Percentiles rank a stretch among this genome's conserved stretches.
These are phyloP conservation scores for Nomada goodeniana DNA, from an alignment of 2,888 invertebrate species.

Conservation along the genomic window DNA sequence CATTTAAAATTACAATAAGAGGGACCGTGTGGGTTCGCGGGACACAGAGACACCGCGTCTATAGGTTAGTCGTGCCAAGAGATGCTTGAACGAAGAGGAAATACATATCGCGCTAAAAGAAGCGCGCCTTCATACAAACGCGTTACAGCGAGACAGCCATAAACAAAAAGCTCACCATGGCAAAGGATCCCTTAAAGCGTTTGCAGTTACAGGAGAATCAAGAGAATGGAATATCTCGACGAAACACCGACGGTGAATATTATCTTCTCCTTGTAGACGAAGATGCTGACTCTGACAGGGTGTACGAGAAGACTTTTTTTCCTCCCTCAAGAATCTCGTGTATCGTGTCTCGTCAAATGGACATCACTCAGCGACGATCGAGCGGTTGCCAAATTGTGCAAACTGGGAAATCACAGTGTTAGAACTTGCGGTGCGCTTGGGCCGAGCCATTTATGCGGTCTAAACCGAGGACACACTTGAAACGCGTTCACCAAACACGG, in stretches of 20 bases:
- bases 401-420: constrained; percentile 44
- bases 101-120: constrained; percentile 21
- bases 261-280: constrained; percentile 12
- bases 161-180: constrained; percentile 66
- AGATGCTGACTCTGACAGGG: constrained; percentile 49
- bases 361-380: constrained; percentile 48
- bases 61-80: constrained; percentile 55
- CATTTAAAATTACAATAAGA: constrained; percentile 53
- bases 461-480: constrained; percentile 61
- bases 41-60: constrained; percentile 20
- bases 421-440: constrained; percentile 75
- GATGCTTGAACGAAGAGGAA: constrained; percentile 5
- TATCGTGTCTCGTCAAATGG: constrained; percentile 52
- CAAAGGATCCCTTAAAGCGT: constrained; percentile 20
- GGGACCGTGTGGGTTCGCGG: constrained; percentile 22
- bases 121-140: constrained; percentile 34
- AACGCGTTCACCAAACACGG: constrained; percentile 76
- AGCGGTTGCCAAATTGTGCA: constrained; percentile 11
- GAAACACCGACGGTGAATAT: constrained; percentile 3
- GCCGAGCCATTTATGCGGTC: constrained; percentile 76
- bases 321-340: constrained; percentile 22
- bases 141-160: neutral
- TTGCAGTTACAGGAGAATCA: neutral
- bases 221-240: constrained; percentile 4
- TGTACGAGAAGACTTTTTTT: constrained; percentile 57